Conservation (phyloP, 2,113 vertebrate genomes). For the Odocoileus hemionus region DNA sequence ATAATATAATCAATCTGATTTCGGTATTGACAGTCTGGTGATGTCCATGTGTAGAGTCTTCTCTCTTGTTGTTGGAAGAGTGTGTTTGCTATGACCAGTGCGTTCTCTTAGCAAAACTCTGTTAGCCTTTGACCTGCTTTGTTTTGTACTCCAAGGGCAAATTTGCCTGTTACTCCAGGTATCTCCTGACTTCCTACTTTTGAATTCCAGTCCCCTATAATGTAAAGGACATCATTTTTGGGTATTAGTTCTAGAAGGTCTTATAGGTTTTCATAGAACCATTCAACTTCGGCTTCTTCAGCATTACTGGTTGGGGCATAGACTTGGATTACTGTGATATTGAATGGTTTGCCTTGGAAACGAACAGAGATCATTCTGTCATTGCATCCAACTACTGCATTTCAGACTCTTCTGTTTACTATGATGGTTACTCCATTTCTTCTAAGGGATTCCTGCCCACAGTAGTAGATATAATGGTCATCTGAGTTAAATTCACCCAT, state of each 20-base stretch:
- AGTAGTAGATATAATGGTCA: background rate
- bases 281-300: background rate
- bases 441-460: background rate
- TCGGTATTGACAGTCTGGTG: background rate
- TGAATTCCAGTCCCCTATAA: background rate
- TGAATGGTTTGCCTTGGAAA: background rate
- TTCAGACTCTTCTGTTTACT: background rate
- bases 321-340: background rate
- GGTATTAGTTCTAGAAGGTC: background rate
- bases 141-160: background rate
- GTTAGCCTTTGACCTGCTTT: background rate
- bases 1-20: background rate
- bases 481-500: background rate
- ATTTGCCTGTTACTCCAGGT: background rate
- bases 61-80: background rate
- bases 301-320: background rate
- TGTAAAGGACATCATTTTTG: background rate
- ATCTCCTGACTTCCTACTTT: background rate
- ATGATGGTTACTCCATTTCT: background rate
- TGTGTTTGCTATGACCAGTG: background rate
- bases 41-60: background rate
- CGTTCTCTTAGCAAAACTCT: background rate
- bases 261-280: background rate
- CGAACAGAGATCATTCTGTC: background rate
- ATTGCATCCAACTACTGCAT: background rate